Evolutionary conservation across 2,113 vertebrate species (phyloP).

Genomic region (Hemichromis elongatus): DNA sequence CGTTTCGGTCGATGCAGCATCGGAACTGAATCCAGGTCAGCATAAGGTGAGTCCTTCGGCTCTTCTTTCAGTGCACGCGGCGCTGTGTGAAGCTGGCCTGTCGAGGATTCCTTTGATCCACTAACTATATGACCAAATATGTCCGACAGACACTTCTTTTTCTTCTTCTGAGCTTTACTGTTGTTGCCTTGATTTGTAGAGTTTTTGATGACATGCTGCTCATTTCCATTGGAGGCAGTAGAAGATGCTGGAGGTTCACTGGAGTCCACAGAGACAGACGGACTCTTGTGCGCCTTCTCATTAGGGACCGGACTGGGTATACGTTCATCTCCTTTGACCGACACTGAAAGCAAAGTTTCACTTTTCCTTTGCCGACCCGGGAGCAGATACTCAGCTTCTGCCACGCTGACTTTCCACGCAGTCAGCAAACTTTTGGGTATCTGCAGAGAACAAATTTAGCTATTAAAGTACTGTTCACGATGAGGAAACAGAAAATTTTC

Average conservation of each 20-base stretch:
- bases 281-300: constrained; percentile 21
- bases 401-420: constrained; percentile 88
- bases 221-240: constrained; percentile 35
- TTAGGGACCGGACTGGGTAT: constrained; percentile 21
- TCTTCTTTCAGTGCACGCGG: constrained; percentile 49
- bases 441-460: constrained; percentile 65
- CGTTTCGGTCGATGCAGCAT: constrained; percentile 71
- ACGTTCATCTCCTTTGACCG: constrained; percentile 33
- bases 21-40: constrained; percentile 70
- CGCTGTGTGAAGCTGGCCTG: constrained; percentile 9
- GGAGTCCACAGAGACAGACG: constrained; percentile 8
- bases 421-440: constrained; percentile 88
- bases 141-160: constrained; percentile 64
- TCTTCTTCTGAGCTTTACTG: constrained; percentile 60
- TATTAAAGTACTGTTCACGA: background rate
- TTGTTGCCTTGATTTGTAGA: constrained; percentile 25
- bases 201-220: constrained; percentile 18
- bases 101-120: constrained; percentile 34
- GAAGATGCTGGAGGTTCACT: background rate
- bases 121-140: constrained; percentile 61
- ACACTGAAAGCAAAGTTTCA: constrained; percentile 2
- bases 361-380: constrained; percentile 65
- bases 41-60: constrained; percentile 62
- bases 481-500: background rate
- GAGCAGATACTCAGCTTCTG: constrained; percentile 83